Percentiles rank a stretch among this genome's conserved stretches.
Conservation (phyloP, 2,888 invertebrate species). For the Anorthoa munda region DNA sequence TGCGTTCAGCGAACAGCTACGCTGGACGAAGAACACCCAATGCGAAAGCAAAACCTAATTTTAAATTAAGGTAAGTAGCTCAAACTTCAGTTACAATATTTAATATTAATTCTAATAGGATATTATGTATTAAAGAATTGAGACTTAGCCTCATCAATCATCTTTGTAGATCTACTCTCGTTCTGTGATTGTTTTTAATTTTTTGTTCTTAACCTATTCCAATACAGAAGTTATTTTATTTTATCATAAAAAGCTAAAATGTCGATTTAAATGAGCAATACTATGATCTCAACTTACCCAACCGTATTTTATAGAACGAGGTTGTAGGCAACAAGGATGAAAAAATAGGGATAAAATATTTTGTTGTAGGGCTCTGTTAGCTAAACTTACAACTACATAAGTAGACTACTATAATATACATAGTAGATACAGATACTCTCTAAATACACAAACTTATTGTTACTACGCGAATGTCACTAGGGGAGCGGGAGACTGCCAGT, state of each 20-base stretch:
- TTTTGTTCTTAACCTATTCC: no score
- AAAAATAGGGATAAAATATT: background rate
- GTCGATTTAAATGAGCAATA: no score
- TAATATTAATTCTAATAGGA: slow-evolving; percentile 30
- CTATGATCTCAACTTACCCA: no score
- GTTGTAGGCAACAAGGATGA: background rate
- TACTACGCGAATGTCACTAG: slow-evolving; percentile 82
- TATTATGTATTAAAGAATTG: slow-evolving; percentile 28
- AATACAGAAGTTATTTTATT: background rate
- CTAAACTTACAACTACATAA: background rate
- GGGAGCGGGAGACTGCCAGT: slow-evolving; percentile 83
- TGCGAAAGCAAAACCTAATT: background rate
- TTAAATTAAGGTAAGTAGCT: slow-evolving; percentile 32
- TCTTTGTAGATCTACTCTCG: background rate
- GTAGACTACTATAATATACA: background rate
- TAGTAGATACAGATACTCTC: background rate
- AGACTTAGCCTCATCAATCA: slow-evolving; percentile 12
- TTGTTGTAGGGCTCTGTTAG: slow-evolving; percentile 38
- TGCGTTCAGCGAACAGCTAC: background rate
- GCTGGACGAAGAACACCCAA: background rate
- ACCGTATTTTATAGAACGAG: slow-evolving; percentile 1
- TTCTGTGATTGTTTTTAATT: background rate
- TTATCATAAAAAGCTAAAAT: no score
- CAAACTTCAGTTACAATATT: background rate
- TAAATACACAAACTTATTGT: background rate